Evolutionary conservation across 2,888 invertebrate genomes (phyloP).

Genomic region (Drosophila testacea): DNA sequence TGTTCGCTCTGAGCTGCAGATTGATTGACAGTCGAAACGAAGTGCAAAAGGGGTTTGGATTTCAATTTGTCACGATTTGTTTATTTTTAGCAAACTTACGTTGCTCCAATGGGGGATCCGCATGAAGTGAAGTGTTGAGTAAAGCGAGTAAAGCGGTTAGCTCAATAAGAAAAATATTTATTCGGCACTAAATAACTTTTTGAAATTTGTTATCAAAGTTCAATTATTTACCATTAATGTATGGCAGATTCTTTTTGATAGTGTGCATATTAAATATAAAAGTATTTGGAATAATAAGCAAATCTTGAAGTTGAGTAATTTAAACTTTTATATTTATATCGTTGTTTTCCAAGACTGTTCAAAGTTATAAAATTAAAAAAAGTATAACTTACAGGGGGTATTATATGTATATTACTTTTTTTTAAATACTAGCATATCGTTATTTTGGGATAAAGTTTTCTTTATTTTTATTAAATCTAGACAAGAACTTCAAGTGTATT

Average conservation of each 20-base stretch:
- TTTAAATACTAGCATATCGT: too few species aligned
- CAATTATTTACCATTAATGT: not conserved
- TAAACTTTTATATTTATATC: too few species aligned
- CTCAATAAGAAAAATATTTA: not conserved
- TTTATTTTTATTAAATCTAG: too few species aligned
- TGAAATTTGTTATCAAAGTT: not conserved
- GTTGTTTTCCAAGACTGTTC: too few species aligned
- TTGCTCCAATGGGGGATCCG: not conserved
- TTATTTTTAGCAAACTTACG: constrained; percentile 64
- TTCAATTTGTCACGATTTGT: constrained; percentile 67
- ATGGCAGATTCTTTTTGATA: not conserved
- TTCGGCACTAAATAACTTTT: constrained; percentile 2
- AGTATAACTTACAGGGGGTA: too few species aligned
- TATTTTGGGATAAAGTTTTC: too few species aligned
- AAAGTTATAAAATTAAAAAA: too few species aligned
- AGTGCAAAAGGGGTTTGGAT: not conserved
- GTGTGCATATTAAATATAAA: not conserved
- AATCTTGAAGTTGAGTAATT: too few species aligned
- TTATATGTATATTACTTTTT: too few species aligned
- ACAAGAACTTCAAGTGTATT: too few species aligned
- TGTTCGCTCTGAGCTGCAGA: constrained; percentile 23
- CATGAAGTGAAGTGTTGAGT: constrained; percentile 6
- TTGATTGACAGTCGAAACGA: constrained; percentile 24
- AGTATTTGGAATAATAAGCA: not conserved
- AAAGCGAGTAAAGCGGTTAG: not conserved